Base-by-base conservation (phyloP, 2,113 vertebrate species). In the Acanthisitta chloris region DNA sequence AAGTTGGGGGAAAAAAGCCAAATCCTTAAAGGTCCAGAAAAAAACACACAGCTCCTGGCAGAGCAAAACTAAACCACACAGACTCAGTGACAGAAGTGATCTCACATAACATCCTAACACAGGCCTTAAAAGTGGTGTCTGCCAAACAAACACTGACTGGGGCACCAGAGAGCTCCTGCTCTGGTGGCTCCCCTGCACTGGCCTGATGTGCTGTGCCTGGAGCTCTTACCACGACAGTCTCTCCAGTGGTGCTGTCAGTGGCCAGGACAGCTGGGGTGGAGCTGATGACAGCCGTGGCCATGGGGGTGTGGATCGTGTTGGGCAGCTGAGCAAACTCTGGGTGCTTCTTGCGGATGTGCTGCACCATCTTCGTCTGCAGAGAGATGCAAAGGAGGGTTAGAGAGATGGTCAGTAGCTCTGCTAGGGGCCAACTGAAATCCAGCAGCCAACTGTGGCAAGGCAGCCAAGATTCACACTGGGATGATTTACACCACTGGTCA, bases 311-410 rank as follows among this genome's bases (percentile, higher is more conserved):
- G 42, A 99, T 98, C 4, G 98, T 93, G 91, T 98, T 99, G 0
- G 98, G 98, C 10, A 99, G 97, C 96, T 99, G 99, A 26, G 99
- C 98, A 33, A 98, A 98, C 94, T 99, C 99, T 0, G 99, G 99
- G 92, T 99, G 99, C 92, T 99, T 99, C 97, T 99, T 99, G 80
- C 99, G 98, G 94, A 99, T 99, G 96, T 99, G 99, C 45, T 99
- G 99, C 17, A 99, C 99, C 99, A 99, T 99, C 96, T 99, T 99
- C 0, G 99, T 99, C 99, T 99, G 86, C 40, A 74, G 38, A 65
- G 59, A 76, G 54, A 67, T 29, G 34, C 40, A 88, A 66, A 78
- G 64, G 23, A 54, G 14, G 3, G 2, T 86, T 55, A 71, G n/a
- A 29, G 59, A 58, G 20, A 52, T 1, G 6, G 38, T 12, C 83